These are phyloP conservation scores for Nomia melanderi DNA, from an alignment of 1,140 invertebrate species.

Conservation along the genomic window DNA sequence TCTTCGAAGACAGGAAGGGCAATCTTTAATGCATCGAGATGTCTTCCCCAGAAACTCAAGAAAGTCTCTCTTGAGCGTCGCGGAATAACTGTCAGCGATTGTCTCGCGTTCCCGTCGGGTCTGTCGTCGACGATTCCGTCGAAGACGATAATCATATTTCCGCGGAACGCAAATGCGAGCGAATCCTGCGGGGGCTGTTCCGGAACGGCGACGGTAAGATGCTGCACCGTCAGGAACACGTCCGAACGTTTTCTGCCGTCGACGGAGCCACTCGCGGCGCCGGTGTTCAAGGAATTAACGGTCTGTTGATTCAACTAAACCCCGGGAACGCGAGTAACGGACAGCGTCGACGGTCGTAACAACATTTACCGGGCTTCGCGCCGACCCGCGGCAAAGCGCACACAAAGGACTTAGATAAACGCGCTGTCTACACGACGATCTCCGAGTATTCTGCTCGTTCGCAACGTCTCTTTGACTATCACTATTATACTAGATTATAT, in stretches of 20 bases:
- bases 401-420: neutral
- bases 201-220: neutral
- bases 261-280: neutral
- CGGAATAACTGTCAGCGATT: too few relatives aligned
- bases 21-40: too few relatives aligned
- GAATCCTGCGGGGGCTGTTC: neutral
- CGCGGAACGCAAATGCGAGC: neutral
- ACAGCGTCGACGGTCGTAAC: slow-evolving; percentile 3
- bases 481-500: too few relatives aligned
- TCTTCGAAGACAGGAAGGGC: too few relatives aligned
- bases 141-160: slow-evolving; percentile 2
- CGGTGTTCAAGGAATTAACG: neutral
- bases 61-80: too few relatives aligned
- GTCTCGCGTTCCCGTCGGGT: too few relatives aligned
- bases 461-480: too few relatives aligned
- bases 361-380: slow-evolving; percentile 9
- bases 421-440: too few relatives aligned
- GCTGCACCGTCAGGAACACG: neutral
- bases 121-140: neutral
- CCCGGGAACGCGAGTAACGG: neutral
- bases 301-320: slow-evolving; percentile 7
- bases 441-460: too few relatives aligned
- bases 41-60: too few relatives aligned
- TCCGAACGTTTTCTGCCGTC: neutral
- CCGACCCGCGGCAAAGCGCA: neutral